Evolutionary conservation across 2,888 invertebrate genomes (phyloP), one percentile per base, ranked within the genome.

Genomic region (Acronicta psi): DNA sequence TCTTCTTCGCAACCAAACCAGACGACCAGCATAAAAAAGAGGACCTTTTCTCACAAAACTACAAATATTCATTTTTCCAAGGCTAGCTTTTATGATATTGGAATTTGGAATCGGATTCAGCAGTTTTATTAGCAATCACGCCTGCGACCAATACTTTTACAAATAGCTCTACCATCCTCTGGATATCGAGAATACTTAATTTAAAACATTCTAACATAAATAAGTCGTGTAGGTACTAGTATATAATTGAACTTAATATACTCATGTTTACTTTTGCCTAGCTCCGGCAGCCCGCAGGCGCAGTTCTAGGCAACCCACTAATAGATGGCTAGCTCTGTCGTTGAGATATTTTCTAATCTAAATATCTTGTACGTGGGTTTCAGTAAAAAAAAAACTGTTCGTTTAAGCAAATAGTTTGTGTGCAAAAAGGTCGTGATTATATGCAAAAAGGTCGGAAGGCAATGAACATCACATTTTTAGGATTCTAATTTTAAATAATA

Each of bases 191-290:
- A 10, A 54, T 58, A 20, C 3, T 9, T 25, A 23, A n/a, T 45
- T 73, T 68, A 51, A 49, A 69, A 60, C 46, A 53, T 60, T 69
- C 31, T 44, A 68, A 46, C 46, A 73, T 68, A 73, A 73, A 68
- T 73, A 73, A 73, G 62, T 60, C 74, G 54, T 58, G 50, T 25
- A 14, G 16, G 37, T 42, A 4, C 25, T 40, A 58, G 62, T 69
- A 41, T 73, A 73, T 68, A 68, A 68, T 68, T 69, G 73, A 61
- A 54, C 36, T 47, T 46, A 68, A 68, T 68, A 50, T 69, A 44
- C 31, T 46, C 18, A 18, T 68, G 53, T 68, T 68, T 68, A 51
- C 67, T 73, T 68, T 38, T 46, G 73, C 2, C 38, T 7, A 10
- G 45, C 10, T 49, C 17, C 34, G 25, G 38, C 18, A 10, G 52